Evolutionary conservation across 2,113 vertebrate genomes (phyloP).

Genomic region (Pithys albifrons): DNA sequence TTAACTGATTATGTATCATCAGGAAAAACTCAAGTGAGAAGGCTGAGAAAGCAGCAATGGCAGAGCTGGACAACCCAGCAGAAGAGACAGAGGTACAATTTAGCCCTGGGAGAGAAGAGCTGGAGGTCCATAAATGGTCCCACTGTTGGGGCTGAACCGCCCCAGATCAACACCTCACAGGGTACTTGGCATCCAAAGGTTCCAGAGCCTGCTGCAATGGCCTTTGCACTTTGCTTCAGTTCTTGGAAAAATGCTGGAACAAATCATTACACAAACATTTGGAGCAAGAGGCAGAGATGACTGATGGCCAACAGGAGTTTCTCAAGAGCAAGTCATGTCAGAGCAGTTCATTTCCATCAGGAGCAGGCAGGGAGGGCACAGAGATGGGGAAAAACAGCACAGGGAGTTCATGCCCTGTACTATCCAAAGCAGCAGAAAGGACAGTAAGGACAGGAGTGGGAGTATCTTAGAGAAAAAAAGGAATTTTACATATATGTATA

Average conservation of each 20-base stretch:
- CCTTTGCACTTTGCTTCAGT: neutral
- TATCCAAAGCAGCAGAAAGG: neutral
- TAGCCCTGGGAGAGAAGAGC: neutral
- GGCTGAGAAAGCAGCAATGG: neutral
- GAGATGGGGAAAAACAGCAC: neutral
- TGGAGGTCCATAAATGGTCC: neutral
- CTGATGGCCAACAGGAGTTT: neutral
- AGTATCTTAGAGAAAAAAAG: neutral
- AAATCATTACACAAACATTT: neutral
- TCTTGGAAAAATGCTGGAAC: slow-evolving; percentile 37
- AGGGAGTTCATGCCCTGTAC: neutral
- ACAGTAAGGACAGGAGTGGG: neutral
- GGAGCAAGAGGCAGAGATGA: neutral
- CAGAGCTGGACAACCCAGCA: neutral
- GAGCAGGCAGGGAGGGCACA: neutral
- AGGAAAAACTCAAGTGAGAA: neutral
- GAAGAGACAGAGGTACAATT: neutral
- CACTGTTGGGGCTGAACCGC: neutral
- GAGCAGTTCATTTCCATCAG: neutral
- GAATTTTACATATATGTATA: neutral
- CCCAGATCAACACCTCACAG: neutral
- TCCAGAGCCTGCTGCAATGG: neutral
- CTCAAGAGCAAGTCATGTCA: neutral
- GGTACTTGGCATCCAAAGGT: neutral
- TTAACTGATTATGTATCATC: neutral